Evolutionary conservation across 2,113 vertebrate genomes (phyloP).

Genomic region (Brachyhypopomus occidentalis): DNA sequence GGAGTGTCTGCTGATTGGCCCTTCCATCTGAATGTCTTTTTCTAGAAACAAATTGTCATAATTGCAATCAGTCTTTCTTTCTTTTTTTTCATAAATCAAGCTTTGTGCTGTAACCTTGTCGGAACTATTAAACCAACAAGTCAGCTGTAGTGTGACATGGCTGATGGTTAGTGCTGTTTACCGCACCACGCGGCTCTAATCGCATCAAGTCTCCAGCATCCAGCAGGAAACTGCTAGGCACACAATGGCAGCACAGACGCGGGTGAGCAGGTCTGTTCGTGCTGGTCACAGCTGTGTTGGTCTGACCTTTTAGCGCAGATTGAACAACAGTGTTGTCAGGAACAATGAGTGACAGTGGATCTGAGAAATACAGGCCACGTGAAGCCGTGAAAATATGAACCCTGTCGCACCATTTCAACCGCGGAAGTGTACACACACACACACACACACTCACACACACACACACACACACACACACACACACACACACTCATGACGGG

Average conservation of each 20-base stretch:
- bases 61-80: slow-evolving; percentile 50
- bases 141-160: background rate
- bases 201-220: too few relatives aligned
- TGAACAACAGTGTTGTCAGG: background rate
- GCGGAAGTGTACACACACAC: too few relatives aligned
- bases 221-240: too few relatives aligned
- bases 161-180: background rate
- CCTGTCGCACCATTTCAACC: too few relatives aligned
- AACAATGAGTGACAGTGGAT: background rate
- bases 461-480: too few relatives aligned
- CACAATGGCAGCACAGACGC: too few relatives aligned
- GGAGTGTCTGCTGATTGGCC: slow-evolving; percentile 37
- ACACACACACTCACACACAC: too few relatives aligned
- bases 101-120: slow-evolving; percentile 19
- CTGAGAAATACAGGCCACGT: background rate
- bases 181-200: too few relatives aligned
- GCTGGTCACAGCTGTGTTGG: too few relatives aligned
- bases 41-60: slow-evolving; percentile 34
- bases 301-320: background rate
- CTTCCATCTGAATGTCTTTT: slow-evolving; percentile 15
- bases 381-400: background rate
- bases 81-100: background rate
- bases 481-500: too few relatives aligned
- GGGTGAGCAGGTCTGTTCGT: background rate
- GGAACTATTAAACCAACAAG: background rate